Evolutionary conservation across 2,797 vertebrate genomes (phyloP).

Genomic region (Cyclopterus lumpus): DNA sequence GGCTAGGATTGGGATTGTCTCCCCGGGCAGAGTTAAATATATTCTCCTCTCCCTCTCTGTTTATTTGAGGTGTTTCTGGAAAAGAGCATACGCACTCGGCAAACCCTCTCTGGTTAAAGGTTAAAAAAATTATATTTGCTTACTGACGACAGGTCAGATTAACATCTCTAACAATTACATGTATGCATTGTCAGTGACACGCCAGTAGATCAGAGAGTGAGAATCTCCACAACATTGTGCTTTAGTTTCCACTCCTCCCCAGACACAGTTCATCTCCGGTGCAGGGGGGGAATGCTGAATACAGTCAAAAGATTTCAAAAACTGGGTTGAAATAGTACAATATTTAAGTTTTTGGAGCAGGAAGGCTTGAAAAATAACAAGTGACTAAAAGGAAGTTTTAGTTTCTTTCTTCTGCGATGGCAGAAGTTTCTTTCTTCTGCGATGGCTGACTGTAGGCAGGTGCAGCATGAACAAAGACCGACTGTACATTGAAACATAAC

Average conservation of each 20-base stretch:
- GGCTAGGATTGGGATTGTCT: constrained; percentile 41
- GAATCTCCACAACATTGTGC: constrained; percentile 27
- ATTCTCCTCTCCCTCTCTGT: constrained; percentile 36
- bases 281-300: constrained; percentile 1
- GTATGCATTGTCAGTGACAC: constrained; percentile 32
- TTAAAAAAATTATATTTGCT: constrained; percentile 48
- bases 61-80: constrained; percentile 50
- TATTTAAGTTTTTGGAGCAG: constrained; percentile 18
- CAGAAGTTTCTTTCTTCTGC: too few species aligned
- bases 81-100: constrained; percentile 19
- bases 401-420: too few species aligned
- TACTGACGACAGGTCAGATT: constrained; percentile 39
- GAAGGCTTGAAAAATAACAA: constrained; percentile 12
- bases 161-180: constrained; percentile 28
- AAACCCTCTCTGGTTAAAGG: constrained; percentile 38
- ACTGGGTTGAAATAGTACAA: constrained; percentile 11
- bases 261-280: constrained; percentile 37
- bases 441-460: neutral
- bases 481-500: too few species aligned
- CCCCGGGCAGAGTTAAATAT: constrained; percentile 65
- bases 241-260: constrained; percentile 23
- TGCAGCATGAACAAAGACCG: neutral
- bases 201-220: constrained; percentile 29
- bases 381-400: constrained; percentile 2
- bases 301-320: constrained; percentile 36